These are phyloP conservation scores for Eremobia ochroleuca DNA, from an alignment of 2,888 invertebrate species.

Conservation along the genomic window DNA sequence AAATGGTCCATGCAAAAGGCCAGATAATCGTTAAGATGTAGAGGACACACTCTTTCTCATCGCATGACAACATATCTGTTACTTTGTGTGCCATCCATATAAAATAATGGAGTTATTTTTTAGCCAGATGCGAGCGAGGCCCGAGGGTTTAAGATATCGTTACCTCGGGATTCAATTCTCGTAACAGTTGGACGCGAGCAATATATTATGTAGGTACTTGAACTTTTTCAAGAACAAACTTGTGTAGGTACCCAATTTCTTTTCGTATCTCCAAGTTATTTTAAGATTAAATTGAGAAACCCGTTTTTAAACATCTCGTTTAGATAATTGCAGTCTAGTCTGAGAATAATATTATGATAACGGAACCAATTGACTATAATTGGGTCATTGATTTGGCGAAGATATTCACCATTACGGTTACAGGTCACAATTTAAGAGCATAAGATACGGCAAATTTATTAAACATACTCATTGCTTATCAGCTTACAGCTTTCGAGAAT, in stretches of 20 bases:
- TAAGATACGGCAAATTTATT: neutral
- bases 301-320: conserved; percentile 43
- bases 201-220: conserved; percentile 65
- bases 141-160: conserved; percentile 62
- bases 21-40: conserved; percentile 7
- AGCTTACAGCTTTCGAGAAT: neutral
- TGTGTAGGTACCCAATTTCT: conserved; percentile 46
- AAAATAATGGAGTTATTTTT: conserved; percentile 63
- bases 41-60: conserved; percentile 45
- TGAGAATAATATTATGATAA: conserved; percentile 25
- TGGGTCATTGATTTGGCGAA: conserved; percentile 26
- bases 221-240: conserved; percentile 59
- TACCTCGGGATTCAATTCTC: conserved; percentile 67
- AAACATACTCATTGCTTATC: neutral
- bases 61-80: conserved; percentile 51
- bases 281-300: conserved; percentile 42
- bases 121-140: conserved; percentile 54
- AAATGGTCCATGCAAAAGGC: conserved; percentile 9
- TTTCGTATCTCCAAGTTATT: conserved; percentile 31
- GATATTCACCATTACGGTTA: neutral
- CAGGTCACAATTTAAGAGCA: neutral
- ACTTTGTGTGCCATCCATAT: conserved; percentile 48
- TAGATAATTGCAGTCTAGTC: conserved; percentile 31
- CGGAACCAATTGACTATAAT: conserved; percentile 24
- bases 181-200: conserved; percentile 60